Conservation (phyloP, 2,113 vertebrate genomes). For the Theristicus caerulescens region DNA sequence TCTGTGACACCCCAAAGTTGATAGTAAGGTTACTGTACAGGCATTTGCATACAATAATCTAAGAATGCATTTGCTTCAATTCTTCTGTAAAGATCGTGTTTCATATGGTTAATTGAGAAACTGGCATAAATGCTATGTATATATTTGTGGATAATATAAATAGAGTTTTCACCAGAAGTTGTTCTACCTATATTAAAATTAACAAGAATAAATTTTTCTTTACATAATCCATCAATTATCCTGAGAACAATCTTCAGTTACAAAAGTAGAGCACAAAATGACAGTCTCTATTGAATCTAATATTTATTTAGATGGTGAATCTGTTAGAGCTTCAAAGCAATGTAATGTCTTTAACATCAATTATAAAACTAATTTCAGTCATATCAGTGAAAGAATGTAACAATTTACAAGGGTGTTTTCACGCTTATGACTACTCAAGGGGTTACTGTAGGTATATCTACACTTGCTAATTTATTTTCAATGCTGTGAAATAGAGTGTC, state of each 20-base stretch:
- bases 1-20: conserved; percentile 10
- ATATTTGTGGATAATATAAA: conserved; percentile 63
- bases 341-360: conserved; percentile 12
- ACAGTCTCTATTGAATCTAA: background rate
- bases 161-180: background rate
- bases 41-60: conserved; percentile 42
- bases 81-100: conserved; percentile 5
- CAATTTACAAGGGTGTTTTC: conserved; percentile 30
- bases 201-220: background rate
- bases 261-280: background rate
- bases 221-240: background rate
- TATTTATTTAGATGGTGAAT: conserved; percentile 40
- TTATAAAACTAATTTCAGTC: conserved; percentile 47
- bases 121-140: conserved; percentile 5
- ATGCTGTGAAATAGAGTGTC: background rate
- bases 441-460: background rate
- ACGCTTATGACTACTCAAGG: background rate
- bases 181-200: background rate
- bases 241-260: background rate
- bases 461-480: conserved; percentile 39
- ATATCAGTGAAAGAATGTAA: conserved; percentile 23
- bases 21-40: background rate
- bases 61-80: background rate
- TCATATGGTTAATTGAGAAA: conserved; percentile 17
- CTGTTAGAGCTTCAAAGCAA: conserved; percentile 9